Conservation (phyloP, 2,113 vertebrate genomes). For the Sarotherodon lohbergeri region DNA sequence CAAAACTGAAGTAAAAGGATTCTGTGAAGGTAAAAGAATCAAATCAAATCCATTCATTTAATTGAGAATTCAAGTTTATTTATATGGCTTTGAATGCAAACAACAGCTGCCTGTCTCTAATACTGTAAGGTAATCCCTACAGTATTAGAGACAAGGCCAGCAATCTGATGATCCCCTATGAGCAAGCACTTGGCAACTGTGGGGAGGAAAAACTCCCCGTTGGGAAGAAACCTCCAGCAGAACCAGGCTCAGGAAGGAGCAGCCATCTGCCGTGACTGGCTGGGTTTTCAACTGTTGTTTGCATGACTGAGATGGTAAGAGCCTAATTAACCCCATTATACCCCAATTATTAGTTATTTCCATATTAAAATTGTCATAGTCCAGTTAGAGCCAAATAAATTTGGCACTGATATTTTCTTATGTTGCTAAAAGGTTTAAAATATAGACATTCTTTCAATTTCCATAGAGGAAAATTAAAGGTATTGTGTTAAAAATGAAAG, state of each 20-base stretch:
- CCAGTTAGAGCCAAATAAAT: no score
- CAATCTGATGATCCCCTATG: not conserved
- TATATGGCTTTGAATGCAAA: not conserved
- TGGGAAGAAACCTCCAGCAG: not conserved
- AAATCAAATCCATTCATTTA: not conserved
- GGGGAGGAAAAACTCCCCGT: not conserved
- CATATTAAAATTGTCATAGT: no score
- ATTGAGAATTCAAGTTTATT: not conserved
- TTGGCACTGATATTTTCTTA: not conserved
- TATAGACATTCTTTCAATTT: not conserved
- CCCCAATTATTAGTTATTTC: not conserved
- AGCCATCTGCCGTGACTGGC: not conserved
- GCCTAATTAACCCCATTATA: not conserved
- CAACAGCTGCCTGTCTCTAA: not conserved
- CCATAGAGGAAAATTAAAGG: not conserved
- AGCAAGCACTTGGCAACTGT: not conserved
- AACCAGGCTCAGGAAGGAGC: not conserved
- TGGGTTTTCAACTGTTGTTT: not conserved
- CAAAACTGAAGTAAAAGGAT: not conserved
- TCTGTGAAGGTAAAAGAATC: not conserved
- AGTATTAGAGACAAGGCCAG: not conserved
- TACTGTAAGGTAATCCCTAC: not conserved
- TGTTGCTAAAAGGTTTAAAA: not conserved
- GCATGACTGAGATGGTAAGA: not conserved
- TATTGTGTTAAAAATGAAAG: no score